phyloP scores from a whole-genome alignment of 2,888 invertebrate species.

The Trilocha varians region DNA sequence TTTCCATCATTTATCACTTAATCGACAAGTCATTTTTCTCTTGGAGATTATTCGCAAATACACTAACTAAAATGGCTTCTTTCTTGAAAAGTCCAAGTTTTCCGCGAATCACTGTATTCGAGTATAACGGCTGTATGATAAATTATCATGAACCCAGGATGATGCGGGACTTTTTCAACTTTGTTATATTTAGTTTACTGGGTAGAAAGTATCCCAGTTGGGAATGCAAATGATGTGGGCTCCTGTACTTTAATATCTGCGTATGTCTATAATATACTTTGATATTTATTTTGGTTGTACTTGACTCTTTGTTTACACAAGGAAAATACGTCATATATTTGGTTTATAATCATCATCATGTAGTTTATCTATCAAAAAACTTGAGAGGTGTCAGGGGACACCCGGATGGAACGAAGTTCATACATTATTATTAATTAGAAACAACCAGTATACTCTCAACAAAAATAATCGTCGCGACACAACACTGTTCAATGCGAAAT shows the following conservation, averaged over 20 bases:
- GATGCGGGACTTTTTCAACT: conserved; percentile 22
- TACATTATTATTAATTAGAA: too few species aligned
- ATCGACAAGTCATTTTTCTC: conserved; percentile 47
- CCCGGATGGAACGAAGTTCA: too few species aligned
- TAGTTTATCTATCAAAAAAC: too few species aligned
- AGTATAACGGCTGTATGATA: conserved; percentile 38
- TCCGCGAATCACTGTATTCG: conserved; percentile 45
- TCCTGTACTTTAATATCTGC: background rate
- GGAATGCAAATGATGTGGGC: conserved; percentile 5
- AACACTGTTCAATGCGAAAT: too few species aligned
- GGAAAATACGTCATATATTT: too few species aligned
- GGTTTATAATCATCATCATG: too few species aligned
- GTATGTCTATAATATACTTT: too few species aligned
- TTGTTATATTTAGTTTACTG: conserved; percentile 31
- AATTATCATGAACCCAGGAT: conserved; percentile 38
- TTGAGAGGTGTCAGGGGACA: too few species aligned
- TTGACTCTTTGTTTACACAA: too few species aligned
- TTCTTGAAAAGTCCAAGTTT: conserved; percentile 45
- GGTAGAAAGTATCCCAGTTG: conserved; percentile 19
- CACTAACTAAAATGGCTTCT: conserved; percentile 31
- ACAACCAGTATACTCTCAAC: too few species aligned
- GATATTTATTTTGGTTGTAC: too few species aligned
- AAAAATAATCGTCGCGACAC: too few species aligned
- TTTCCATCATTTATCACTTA: conserved; percentile 45
- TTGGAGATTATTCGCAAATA: conserved; percentile 44